Percentiles rank a stretch among this genome's conserved stretches.
These are phyloP conservation scores for Tenebrio molitor DNA, from an alignment of 1,140 invertebrate species.

Conservation along the genomic window DNA sequence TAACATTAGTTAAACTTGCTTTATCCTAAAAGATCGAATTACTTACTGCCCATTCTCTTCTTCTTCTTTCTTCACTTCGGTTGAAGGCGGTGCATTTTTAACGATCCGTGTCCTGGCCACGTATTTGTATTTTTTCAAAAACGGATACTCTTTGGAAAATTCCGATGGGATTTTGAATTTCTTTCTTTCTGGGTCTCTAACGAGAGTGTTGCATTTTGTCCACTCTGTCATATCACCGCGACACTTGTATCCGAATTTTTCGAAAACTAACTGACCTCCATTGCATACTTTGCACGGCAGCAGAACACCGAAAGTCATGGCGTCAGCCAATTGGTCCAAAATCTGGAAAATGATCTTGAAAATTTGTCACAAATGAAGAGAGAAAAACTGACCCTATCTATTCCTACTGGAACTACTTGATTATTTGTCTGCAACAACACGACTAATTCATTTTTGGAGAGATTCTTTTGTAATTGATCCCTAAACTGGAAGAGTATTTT, in stretches of 20 bases:
- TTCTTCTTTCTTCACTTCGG: conserved; percentile 69
- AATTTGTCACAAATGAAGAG: no score
- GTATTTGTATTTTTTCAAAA: conserved; percentile 80
- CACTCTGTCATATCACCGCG: conserved; percentile 89
- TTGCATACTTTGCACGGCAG: conserved; percentile 86
- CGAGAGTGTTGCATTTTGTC: conserved; percentile 86
- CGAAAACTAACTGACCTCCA: conserved; percentile 78
- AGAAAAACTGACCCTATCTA: conserved; percentile 72
- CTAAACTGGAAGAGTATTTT: conserved; percentile 81
- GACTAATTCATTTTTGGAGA: conserved; percentile 75
- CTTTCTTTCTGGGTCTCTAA: conserved; percentile 80
- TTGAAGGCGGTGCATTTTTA: conserved; percentile 70
- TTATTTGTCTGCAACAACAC: conserved; percentile 80
- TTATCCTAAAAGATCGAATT: neutral
- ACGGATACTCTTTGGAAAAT: conserved; percentile 72
- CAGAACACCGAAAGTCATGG: conserved; percentile 89
- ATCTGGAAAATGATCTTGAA: no score
- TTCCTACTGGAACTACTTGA: conserved; percentile 76
- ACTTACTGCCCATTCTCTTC: conserved; percentile 63
- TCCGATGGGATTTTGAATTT: conserved; percentile 81
- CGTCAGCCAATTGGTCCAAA: conserved; percentile 84
- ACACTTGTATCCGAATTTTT: conserved; percentile 85
- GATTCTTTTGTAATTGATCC: conserved; percentile 67
- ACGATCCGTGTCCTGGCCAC: conserved; percentile 76
- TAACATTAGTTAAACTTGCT: conserved; percentile 16